Base-by-base conservation (phyloP, 1,140 invertebrate species). In the Trichonephila clavipes region DNA sequence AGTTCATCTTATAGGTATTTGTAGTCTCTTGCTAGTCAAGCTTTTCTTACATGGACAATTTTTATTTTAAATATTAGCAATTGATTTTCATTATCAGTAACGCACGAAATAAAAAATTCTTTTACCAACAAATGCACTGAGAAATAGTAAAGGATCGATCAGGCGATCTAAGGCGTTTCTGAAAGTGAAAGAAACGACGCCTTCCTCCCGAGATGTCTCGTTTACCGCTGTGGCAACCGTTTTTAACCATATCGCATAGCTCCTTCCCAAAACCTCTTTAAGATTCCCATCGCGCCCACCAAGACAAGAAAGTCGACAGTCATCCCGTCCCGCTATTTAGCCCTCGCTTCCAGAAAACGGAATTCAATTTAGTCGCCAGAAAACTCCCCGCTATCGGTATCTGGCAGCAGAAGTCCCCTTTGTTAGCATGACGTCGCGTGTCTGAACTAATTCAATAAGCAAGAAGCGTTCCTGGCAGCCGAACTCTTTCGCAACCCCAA, bases 361-460 rank as follows among this genome's bases (percentile, higher is more conserved):
- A 92, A 92, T 92, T 92, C 90, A 92, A 92, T 92, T 92, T 92
- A 83, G 44, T 59, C 72, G 69, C 66, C 69, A 90, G 69, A 90
- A 77, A 59, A 28, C 34, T 61, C 40, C 82, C 59, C 61, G 40
- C 90, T 92, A 92, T 92, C 90, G 90, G 77, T 92, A 85, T 64
- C 69, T 61, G 44, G 83, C 83, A 85, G 83, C 83, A 85, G 77
- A 92, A 92, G 90, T 85, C 90, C 62, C 82, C 90, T 92, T 92
- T 92, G 90, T 92, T 92, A 92, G 44, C 83, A 83, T 92, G 90
- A 92, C 90, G 90, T 92, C 61, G 81, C 90, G 61, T 85, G 90
- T 92, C 90, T 62, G 58, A 24, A n/a, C 51, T 90, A 92, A 92
- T 92, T 92, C 90, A 92, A 92, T 92, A 92, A 92, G 77, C 81